Base-by-base conservation (phyloP, 2,797 vertebrate genomes). In the Crocodylus rhombifer region DNA sequence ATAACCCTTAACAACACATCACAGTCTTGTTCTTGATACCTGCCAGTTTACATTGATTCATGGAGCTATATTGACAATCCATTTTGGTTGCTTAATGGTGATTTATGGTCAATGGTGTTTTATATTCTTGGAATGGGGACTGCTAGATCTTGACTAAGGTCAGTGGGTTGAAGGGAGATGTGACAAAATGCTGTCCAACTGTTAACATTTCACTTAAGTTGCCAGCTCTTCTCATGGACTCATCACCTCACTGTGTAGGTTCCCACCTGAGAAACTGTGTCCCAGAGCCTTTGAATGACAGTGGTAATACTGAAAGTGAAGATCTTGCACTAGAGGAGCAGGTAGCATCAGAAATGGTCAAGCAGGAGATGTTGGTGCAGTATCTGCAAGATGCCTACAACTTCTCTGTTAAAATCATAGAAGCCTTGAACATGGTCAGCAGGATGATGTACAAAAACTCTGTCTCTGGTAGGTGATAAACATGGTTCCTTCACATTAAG, bases 291-390 rank as follows among this genome's bases (percentile, higher is more conserved):
- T 28, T 81, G 58, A 1, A 0, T 79, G 64, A 25, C 61, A 77
- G 14, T 57, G 51, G 23, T 3, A 84, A 15, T 61, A 20, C 4
- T 75, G 16, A 89, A 9, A 95, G 30, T 36, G 95, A 97, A 82
- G 94, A 89, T 71, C 77, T 5, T 77, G 55, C 11, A 3, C n/a
- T 6, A 1, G 92, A 92, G 26, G 78, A 90, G 21, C 88, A 86
- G 51, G 7, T 5, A 65, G 88, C 73, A 17, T n/a, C 84, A 58
- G 97, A 99, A 78, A 96, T 99, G 85, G 96, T 98, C 94, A 99
- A 99, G 96, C 99, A 99, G 97, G 98, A 99, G 97, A 99, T 99
- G 98, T 84, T 99, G 96, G 99, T 99, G 82, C 99, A 99, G 88
- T 99, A 99, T 93, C 97, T 99, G 90, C 98, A 96, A 87, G 99